Evolutionary conservation across 1,140 invertebrate species (phyloP).

Genomic region (Eumeta japonica): DNA sequence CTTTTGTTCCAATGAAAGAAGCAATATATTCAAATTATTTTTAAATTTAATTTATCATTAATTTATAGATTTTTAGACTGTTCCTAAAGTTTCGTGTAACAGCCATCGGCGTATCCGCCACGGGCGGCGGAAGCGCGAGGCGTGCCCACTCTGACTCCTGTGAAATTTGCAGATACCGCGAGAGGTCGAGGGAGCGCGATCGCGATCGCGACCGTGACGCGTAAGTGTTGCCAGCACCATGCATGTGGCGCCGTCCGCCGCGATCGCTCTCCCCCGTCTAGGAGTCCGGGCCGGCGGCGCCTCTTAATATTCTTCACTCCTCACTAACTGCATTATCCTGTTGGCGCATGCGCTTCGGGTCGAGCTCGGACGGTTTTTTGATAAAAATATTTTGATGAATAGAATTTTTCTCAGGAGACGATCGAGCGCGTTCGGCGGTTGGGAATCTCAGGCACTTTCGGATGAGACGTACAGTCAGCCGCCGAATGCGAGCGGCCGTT

Average conservation of each 20-base stretch:
- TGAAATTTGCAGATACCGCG: slow-evolving; percentile 51
- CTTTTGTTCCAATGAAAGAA: too few relatives aligned
- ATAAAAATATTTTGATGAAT: background rate
- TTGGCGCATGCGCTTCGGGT: too few relatives aligned
- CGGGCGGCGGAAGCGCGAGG: background rate
- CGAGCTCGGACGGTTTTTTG: too few relatives aligned
- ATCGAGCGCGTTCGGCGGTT: slow-evolving; percentile 1
- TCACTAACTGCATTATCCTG: too few relatives aligned
- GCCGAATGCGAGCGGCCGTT: too few relatives aligned
- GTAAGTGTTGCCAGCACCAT: too few relatives aligned
- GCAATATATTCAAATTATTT: too few relatives aligned
- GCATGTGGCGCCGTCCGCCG: slow-evolving; percentile 17
- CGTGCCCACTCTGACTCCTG: slow-evolving; percentile 2
- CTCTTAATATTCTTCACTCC: too few relatives aligned
- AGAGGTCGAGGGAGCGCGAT: slow-evolving; percentile 63
- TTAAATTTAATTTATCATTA: too few relatives aligned
- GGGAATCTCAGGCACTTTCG: too few relatives aligned
- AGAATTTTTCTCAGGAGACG: background rate
- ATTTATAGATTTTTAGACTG: background rate
- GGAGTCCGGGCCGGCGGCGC: background rate
- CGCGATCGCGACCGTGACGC: slow-evolving; percentile 68
- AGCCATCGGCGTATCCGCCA: background rate
- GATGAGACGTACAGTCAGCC: too few relatives aligned
- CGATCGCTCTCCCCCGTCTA: background rate
- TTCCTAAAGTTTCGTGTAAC: background rate